phyloP scores from a whole-genome alignment of 2,113 vertebrate species.

The Bos taurus region ARS-UCD2.0 NC_037344.1:50785501-50786000 shows the following conservation, averaged over 20 bases:
- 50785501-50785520: background rate
- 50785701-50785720: background rate
- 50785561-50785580: background rate
- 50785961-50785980: background rate
- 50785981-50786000: background rate
- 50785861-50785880: background rate
- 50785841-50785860: background rate
- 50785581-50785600: background rate
- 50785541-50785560: background rate
- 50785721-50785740: background rate
- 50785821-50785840: background rate
- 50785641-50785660: background rate
- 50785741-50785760: background rate
- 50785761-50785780: background rate
- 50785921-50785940: background rate
- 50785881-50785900: background rate
- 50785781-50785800: background rate
- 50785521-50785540: background rate
- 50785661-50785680: background rate
- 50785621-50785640: background rate
- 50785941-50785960: background rate
- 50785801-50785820: background rate
- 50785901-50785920: background rate
- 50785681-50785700: background rate
- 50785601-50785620: background rate